Evolutionary conservation across 2,113 vertebrate species (phyloP), one percentile per base, ranked within the genome.

Genomic region (Hippocampus zosterae): DNA sequence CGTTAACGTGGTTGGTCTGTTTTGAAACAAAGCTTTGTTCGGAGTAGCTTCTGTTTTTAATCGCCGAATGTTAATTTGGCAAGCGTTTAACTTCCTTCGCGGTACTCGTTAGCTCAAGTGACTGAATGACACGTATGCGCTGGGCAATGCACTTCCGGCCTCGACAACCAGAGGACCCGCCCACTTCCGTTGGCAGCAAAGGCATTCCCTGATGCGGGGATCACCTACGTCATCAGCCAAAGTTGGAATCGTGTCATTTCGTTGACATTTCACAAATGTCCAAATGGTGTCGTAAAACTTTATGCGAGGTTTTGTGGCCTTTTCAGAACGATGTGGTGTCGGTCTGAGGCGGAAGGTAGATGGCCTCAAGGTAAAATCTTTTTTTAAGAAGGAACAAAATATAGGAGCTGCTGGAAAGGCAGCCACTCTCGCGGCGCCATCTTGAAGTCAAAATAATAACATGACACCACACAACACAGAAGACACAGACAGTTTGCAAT

Each of bases 51-150:
- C 6, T 21, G 5, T 56, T 13, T 1, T 25, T 21, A 12, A 53
- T 69, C 27, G 16, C 46, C 1, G 46, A 7, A 13, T 12, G 18
- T 37, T 63, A 33, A 61, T 44, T 44, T 4, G 46, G 33, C 33
- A 37, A 37, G 33, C 33, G 33, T 37, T 70, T 61, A 42, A 85
- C 83, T 91, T 91, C 89, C 85, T 85, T 72, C 68, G 74, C 25
- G 53, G 70, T 65, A 75, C 90, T 89, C 79, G 78, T 74, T 81
- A 63, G 72, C n/a, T 75, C 80, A 81, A 79, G 67, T 53, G 77
- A 37, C 62, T 72, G 80, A 85, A 66, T 92, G 93, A 95, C 95
- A 96, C 95, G 94, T 96, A 92, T 91, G 91, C 93, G 73, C 77
- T 78, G 78, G 56, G 77, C 69, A 40, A 74, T 41, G 73, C 69